Conservation (phyloP, 2,113 vertebrate species). For the Erythrolamprus reginae region DNA sequence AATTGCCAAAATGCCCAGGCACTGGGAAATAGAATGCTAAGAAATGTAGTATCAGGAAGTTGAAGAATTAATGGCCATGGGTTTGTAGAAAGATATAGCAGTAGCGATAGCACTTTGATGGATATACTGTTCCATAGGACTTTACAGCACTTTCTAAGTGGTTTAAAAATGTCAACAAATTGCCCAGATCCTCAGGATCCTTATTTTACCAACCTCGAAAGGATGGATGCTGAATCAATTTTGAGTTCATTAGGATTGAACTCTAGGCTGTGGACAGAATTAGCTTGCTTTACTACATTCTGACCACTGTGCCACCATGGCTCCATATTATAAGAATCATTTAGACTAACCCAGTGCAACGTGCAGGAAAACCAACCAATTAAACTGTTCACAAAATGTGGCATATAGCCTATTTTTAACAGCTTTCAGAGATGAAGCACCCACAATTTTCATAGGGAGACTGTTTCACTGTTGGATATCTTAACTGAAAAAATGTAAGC, state of each 20-base stretch:
- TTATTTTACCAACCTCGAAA: neutral
- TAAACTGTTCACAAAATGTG: neutral
- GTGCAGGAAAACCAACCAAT: neutral
- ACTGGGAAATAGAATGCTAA: neutral
- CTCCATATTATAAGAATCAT: neutral
- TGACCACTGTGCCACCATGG: neutral
- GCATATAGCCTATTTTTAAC: neutral
- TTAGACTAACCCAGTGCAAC: neutral
- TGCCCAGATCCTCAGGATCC: neutral
- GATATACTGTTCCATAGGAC: neutral
- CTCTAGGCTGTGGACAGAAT: neutral
- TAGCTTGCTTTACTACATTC: neutral
- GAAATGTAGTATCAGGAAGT: neutral
- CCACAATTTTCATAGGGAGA: neutral
- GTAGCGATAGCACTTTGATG: neutral
- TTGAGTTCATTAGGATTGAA: neutral
- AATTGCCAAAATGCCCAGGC: neutral
- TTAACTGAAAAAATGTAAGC: neutral
- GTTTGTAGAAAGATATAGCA: neutral
- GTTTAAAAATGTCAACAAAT: neutral
- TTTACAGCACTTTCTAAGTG: neutral
- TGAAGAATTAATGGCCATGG: neutral
- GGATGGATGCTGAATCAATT: neutral
- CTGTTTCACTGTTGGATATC: neutral
- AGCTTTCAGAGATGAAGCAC: neutral